These are phyloP conservation scores for Petrophora chlorosata DNA, from an alignment of 2,888 invertebrate species.

Conservation along the genomic window DNA sequence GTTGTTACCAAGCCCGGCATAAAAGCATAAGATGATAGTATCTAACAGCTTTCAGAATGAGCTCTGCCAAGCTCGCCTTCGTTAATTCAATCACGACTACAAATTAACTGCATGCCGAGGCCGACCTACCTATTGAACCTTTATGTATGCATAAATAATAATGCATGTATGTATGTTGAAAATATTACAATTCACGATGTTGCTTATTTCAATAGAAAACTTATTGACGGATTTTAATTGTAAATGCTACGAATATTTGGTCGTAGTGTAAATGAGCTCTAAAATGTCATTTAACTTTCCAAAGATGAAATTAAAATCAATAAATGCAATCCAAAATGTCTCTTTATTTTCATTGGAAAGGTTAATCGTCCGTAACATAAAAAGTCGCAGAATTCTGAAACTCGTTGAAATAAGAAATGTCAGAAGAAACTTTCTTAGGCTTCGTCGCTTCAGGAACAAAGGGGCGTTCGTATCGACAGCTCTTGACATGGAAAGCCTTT, in stretches of 20 bases:
- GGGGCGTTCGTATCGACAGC: slow-evolving; percentile 69
- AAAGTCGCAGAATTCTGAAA: slow-evolving; percentile 16
- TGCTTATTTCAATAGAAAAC: neutral
- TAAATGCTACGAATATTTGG: too few relatives aligned
- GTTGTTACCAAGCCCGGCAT: slow-evolving; percentile 45
- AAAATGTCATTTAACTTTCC: slow-evolving; percentile 2
- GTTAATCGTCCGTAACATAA: slow-evolving; percentile 24
- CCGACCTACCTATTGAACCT: slow-evolving; percentile 48
- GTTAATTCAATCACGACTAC: slow-evolving; percentile 74
- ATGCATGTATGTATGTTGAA: neutral
- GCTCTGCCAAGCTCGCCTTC: slow-evolving; percentile 53
- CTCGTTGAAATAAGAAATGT: too few relatives aligned
- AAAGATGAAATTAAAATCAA: slow-evolving; percentile 4
- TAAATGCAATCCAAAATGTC: slow-evolving; percentile 5
- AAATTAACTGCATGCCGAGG: slow-evolving; percentile 59
- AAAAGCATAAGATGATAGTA: slow-evolving; percentile 52
- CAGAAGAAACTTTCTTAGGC: slow-evolving; percentile 39
- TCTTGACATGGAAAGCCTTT: slow-evolving; percentile 80
- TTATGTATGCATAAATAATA: slow-evolving; percentile 29
- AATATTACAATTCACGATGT: neutral
- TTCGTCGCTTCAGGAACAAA: slow-evolving; percentile 63
- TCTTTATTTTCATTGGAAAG: slow-evolving; percentile 10
- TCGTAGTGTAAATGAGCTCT: too few relatives aligned
- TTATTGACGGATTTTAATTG: neutral
- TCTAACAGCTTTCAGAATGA: slow-evolving; percentile 62